Base-by-base conservation (phyloP, 2,888 invertebrate species). In the Drosophila falleni region DNA sequence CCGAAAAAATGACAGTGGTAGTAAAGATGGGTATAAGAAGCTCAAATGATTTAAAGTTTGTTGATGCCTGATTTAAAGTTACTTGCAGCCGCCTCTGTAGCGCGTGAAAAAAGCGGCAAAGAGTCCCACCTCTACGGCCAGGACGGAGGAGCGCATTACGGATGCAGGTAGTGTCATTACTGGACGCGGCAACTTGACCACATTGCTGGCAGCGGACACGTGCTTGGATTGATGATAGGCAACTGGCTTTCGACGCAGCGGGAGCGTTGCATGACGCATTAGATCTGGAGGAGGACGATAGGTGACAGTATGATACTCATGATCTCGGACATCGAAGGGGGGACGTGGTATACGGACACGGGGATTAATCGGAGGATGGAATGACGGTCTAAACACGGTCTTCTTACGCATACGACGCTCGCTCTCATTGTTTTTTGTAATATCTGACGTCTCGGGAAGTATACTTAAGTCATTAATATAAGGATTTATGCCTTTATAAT, bases 241-340 rank as follows among this genome's bases (percentile, higher is more conserved):
- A 5, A 50, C 26, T 5, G 58, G 46, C 6, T 53, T 0, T n/a
- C n/a, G 42, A 13, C n/a, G 60, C 3, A 13, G 26, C 1, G 51
- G 63, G 10, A 26, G 16, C 3, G 41, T 26, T 0, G 33, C 15
- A 3, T 26, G 33, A 5, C 35, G 62, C 15, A 55, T 15, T 5
- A 63, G 35, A 10, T 70, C 26, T 5, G 71, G 55, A n/a, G 54
- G 66, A 0, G 59, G n/a, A 0, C 65, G 71, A 50, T 42, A 66
- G 26, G 3, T 67, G 3, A 75, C 11, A 0, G 86, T 87, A 53
- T 86, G 86, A 29, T 74, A 87, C 37, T 86, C 83, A 6, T 74
- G 75, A 19, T 87, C 81, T 4, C 86, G 70, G 0, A 60, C 88
- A 70, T 86, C 86, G 26, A 86, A 86, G 1, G 86, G 86, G 0